Base-by-base conservation (phyloP, 2,888 invertebrate genomes). In the Baronia brevicornis region DNA sequence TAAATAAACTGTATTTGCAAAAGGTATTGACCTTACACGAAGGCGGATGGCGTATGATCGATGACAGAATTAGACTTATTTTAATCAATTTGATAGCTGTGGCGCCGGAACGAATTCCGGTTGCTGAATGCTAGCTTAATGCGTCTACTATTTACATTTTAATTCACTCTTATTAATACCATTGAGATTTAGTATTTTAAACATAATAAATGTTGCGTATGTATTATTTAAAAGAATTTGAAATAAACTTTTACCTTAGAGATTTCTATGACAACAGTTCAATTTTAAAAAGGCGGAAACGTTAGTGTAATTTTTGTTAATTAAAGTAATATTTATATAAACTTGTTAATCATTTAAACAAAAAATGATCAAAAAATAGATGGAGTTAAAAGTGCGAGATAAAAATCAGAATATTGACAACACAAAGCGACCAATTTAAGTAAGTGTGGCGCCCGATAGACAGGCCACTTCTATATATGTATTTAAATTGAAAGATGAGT, bases 41-140 rank as follows among this genome's bases (percentile, higher is more conserved):
- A 70, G 67, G 63, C 69, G 66, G 77, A 68, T 63, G 69, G 60
- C 68, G 62, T 69, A 73, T 79, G 79, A 79, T 77, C 60, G 74
- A 80, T 79, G 66, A 57, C 58, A 54, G 60, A 63, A 70, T 67
- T 63, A 67, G 62, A 61, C 45, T 57, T 54, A 49, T 47, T 52
- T 56, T 69, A 70, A 72, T 67, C 67, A 67, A 70, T 65, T 64
- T 55, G 64, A 69, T 62, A 61, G 57, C 56, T 68, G 72, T n/a
- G 38, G 33, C 33, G 33, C 22, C 25, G 15, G 20, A 24, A 11
- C 24, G 15, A 19, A 15, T 34, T 28, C 18, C 13, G 14, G 18
- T 14, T 21, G 9, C 7, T 17, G 25, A 32, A 21, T 12, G 14
- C 14, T 21, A 10, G 21, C 19, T 20, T 21, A 21, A 28, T 13